Base-by-base conservation (phyloP, 2,797 vertebrate species). In the Manis pentadactyla region DNA sequence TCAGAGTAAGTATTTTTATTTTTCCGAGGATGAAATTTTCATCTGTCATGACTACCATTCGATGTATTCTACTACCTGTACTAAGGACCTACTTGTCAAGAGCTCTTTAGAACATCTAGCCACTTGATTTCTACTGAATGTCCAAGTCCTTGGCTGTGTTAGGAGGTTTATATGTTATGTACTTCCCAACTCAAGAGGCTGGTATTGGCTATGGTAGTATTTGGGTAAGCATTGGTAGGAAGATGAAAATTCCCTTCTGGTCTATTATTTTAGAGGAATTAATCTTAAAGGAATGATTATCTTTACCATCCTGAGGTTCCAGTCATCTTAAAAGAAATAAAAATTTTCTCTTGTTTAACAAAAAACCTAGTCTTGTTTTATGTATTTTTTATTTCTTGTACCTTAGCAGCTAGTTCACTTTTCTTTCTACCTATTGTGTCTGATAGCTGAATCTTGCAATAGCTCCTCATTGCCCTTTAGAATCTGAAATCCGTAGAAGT, bases 1-100 rank as follows among this genome's bases (percentile, higher is more conserved):
- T 96, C 99, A 99, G 97, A 99, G 99, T 99, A 98, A 98, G 99
- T 99, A 89, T 93, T 97, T 93, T 93, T 95, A 7, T 79, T 97
- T 93, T 96, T 88, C 37, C 14, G 90, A 83, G 82, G 68, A 55
- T 96, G 29, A 63, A 63, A 74, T 90, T 87, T 55, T 42, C 49
- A 4, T 78, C 42, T 74, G 25, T 82, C 63, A 11, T 77, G 51
- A 85, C 25, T 85, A 10, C 78, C 13, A 15, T 86, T 51, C 8
- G 92, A 29, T 82, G 14, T 84, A 61, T 93, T 96, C 15, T 82
- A 0, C 84, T 94, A 79, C 34, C n/a, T 85, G 10, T 85, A n/a
- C 34, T 82, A 92, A 84, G 39, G 61, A 23, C 25, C 73, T 92
- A 3, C 87, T 96, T 95, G 39, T 93, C 42, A 93, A 78, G 61